A percentile compares a stretch with the other conserved stretches of the same genome.
These are phyloP conservation scores for Eublepharis macularius DNA, from an alignment of 2,113 vertebrate genomes.

Conservation along the genomic window DNA sequence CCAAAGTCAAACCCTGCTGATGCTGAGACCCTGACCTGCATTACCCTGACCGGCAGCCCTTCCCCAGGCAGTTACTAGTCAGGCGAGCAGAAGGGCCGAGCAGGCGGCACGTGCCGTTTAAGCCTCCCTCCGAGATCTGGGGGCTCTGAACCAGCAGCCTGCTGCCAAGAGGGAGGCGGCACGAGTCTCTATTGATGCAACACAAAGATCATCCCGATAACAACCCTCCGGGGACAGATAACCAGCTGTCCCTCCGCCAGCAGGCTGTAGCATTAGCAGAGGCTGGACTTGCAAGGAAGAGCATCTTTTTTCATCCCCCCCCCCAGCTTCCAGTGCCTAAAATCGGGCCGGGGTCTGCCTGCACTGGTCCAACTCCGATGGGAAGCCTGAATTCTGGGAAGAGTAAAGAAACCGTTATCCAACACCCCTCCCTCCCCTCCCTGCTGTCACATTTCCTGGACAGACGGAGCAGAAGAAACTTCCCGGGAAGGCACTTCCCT, in stretches of 20 bases:
- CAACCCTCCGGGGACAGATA: not conserved
- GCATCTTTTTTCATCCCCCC: too few species aligned
- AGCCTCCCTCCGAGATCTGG: not conserved
- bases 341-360: not conserved
- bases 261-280: too few species aligned
- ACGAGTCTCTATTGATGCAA: not conserved
- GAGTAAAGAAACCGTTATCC: not conserved
- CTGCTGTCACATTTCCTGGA: too few species aligned
- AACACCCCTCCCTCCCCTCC: too few species aligned
- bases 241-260: not conserved
- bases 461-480: too few species aligned
- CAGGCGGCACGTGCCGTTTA: not conserved
- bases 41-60: too few species aligned
- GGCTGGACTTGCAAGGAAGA: not conserved
- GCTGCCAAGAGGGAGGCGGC: not conserved
- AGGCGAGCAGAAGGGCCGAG: not conserved
- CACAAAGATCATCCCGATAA: not conserved
- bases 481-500: too few species aligned
- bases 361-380: not conserved
- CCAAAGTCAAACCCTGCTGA: not conserved
- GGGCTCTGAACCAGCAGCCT: not conserved
- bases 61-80: not conserved
- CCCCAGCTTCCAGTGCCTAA: too few species aligned
- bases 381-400: not conserved
- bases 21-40: not conserved